Base-by-base conservation (phyloP, 2,888 invertebrate genomes). In the Drosophila basisetae region DNA sequence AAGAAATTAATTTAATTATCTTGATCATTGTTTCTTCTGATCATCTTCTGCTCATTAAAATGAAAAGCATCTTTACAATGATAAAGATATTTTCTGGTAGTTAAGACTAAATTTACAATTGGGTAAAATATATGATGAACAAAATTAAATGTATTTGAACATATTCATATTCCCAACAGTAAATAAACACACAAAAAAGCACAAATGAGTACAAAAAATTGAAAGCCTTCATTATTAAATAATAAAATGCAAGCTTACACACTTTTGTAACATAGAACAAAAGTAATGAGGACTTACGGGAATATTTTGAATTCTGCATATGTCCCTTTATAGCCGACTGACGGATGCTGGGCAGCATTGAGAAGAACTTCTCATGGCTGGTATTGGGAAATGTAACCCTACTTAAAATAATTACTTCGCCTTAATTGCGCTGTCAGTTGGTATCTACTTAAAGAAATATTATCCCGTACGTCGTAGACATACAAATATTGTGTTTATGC, bases 361-460 rank as follows among this genome's bases (percentile, higher is more conserved):
- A 22, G 60, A 53, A 62, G 22, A 68, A 58, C 63, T 69, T 83
- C 68, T 61, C 33, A 35, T 59, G 67, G 58, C 64, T 66, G 68
- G 71, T 78, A 80, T 76, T 90, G 87, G 82, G 69, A 85, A 89
- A 90, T 90, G 90, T 76, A 84, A 84, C 89, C 89, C 87, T 90
- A 87, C 87, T 87, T 87, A 87, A 89, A 87, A 89, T 90, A 87
- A 87, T 87, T 90, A 86, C 90, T 87, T 74, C 68, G 87, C 90
- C 89, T 87, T 90, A 90, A 90, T 90, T 90, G 87, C 87, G 86
- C 89, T 84, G 91, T 90, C 87, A 87, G 84, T 89, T 84, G 91
- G 91, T 89, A 87, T 86, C 87, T 90, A 89, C 90, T 87, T 87
- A 89, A 76, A 73, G 84, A 89, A 90, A 89, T 90, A 87, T 87